Percentiles rank a stretch among this genome's conserved stretches.
Evolutionary conservation across 2,797 vertebrate species (phyloP).

Genomic region (Hipposideros larvatus): DNA sequence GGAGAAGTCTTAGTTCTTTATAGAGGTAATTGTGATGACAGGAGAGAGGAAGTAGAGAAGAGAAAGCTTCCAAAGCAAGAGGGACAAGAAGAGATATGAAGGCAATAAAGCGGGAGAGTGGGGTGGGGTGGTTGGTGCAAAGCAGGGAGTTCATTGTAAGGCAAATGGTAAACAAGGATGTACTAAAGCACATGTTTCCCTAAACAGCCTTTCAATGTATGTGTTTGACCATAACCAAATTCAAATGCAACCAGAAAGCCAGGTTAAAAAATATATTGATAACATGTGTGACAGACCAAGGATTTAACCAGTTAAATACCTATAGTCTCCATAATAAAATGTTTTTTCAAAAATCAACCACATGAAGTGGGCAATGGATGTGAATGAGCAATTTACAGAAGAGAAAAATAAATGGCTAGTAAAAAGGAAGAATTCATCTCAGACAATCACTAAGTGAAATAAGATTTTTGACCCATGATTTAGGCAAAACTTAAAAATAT

Average conservation of each 20-base stretch:
- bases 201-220: background rate
- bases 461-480: background rate
- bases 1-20: conserved; percentile 50
- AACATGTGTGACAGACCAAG: background rate
- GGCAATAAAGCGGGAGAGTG: too few species aligned
- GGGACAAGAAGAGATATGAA: background rate
- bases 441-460: background rate
- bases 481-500: background rate
- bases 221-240: background rate
- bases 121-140: background rate
- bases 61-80: background rate
- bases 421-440: background rate
- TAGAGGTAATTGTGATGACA: background rate
- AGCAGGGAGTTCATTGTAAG: background rate
- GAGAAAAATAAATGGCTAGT: background rate
- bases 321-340: background rate
- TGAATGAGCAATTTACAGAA: background rate
- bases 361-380: background rate
- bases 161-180: background rate
- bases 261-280: too few species aligned
- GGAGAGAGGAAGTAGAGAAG: background rate
- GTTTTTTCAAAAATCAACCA: background rate
- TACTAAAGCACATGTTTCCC: background rate
- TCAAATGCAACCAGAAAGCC: background rate
- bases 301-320: background rate